phyloP scores from a whole-genome alignment of 1,140 invertebrate genomes.

The Drosophila willistoni region DNA sequence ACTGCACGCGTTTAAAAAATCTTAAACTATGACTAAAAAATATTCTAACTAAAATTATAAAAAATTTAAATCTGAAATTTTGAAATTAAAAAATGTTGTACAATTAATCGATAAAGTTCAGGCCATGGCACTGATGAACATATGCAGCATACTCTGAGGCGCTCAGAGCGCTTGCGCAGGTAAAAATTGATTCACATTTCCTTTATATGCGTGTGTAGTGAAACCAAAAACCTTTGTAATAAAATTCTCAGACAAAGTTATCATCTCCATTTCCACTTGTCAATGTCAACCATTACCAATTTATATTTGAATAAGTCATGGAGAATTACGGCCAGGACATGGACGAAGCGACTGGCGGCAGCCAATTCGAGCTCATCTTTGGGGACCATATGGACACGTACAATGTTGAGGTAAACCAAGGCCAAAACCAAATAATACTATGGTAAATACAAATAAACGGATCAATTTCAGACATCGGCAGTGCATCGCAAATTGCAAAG shows the following conservation, averaged over 20 bases:
- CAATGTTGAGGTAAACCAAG: slow-evolving; percentile 64
- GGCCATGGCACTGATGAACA: slow-evolving; percentile 1
- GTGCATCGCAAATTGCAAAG: slow-evolving; percentile 89
- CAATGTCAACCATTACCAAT: slow-evolving; percentile 59
- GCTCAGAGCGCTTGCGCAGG: slow-evolving; percentile 20
- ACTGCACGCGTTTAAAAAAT: background rate
- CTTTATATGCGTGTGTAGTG: slow-evolving; percentile 17
- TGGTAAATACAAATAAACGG: background rate
- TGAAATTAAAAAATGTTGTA: background rate
- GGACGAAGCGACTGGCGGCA: slow-evolving; percentile 35
- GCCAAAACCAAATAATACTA: background rate
- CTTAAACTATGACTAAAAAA: background rate
- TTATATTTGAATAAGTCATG: slow-evolving; percentile 41
- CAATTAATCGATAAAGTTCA: slow-evolving; percentile 19
- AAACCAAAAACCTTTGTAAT: background rate
- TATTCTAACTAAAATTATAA: slow-evolving; percentile 6
- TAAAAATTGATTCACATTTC: slow-evolving; percentile 47
- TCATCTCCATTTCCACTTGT: slow-evolving; percentile 26
- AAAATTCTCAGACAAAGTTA: slow-evolving; percentile 9
- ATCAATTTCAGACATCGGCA: slow-evolving; percentile 84
- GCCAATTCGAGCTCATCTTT: slow-evolving; percentile 20
- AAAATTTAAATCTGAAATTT: background rate
- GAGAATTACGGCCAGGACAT: slow-evolving; percentile 60
- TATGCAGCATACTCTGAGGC: slow-evolving; percentile 38
- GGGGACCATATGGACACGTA: slow-evolving; percentile 71